Evolutionary conservation across 2,797 vertebrate genomes (phyloP), one percentile per base, ranked within the genome.

Genomic region (Lateolabrax maculatus): DNA sequence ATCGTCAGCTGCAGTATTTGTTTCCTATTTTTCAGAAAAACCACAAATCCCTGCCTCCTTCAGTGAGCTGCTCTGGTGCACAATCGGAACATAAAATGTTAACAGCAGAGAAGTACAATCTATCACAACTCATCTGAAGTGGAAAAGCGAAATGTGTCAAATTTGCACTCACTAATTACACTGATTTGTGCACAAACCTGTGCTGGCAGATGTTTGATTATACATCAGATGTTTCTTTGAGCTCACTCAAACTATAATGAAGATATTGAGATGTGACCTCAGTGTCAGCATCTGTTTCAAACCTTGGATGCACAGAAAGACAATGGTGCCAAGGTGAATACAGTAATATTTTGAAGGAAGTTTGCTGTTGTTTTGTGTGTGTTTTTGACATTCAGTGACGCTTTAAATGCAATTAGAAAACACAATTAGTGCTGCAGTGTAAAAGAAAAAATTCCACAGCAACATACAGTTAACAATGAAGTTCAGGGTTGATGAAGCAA

Each of bases 191-290:
- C 46, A n/a, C 1, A 36, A 60, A 65, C 29, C 21, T 48, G 53
- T 4, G 25, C 18, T 48, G 70, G 53, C 52, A 63, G 49, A 77
- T 74, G 37, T 61, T 57, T 69, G 46, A 78, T 61, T 16, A 34
- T 4, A 44, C 44, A 4, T 58, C 9, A 19, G 27, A 43, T 19
- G 55, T 36, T 49, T 48, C 52, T 58, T n/a, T 41, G 67, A 61
- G 66, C 19, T n/a, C 9, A 5, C 1, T 25, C 11, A 29, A 64
- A 55, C 53, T 56, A 2, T 39, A 37, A 55, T 23, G 27, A 36
- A 29, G 27, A 49, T 1, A 1, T 27, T n/a, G 12, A 61, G 46
- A 55, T 6, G 58, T 25, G 34, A 29, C 63, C 18, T 41, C 31
- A 15, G 31, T 7, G 6, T 9, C 39, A 34, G 39, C 58, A 43